phyloP scores from a whole-genome alignment of 1,140 invertebrate genomes.

The Akabosia matsudoensis region DNA sequence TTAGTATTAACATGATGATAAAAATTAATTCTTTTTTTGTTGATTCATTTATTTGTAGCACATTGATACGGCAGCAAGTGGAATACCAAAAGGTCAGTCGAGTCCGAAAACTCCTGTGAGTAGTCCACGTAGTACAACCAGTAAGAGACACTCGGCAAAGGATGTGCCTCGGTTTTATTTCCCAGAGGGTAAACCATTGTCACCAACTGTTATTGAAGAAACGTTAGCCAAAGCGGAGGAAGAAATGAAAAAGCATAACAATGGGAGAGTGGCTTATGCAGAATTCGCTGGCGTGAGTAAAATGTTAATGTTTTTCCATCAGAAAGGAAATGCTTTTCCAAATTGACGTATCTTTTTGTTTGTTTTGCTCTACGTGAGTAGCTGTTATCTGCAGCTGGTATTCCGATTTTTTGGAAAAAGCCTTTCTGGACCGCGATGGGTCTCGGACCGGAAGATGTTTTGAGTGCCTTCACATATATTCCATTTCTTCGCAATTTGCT shows the following conservation, averaged over 20 bases:
- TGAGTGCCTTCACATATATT: conserved; percentile 31
- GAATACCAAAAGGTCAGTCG: conserved; percentile 11
- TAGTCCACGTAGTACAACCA: not conserved
- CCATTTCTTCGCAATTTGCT: conserved; percentile 39
- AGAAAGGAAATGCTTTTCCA: conserved; percentile 14
- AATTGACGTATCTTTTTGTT: conserved; percentile 14
- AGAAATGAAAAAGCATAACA: conserved; percentile 23
- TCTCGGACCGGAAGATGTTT: conserved; percentile 54
- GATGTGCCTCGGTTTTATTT: conserved; percentile 43
- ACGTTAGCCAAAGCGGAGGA: conserved; percentile 33
- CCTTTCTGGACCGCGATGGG: conserved; percentile 83
- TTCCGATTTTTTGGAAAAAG: conserved; percentile 91
- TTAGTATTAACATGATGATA: too few species aligned
- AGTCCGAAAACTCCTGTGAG: conserved; percentile 7
- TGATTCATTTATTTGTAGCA: not conserved
- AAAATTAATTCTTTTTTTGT: not conserved
- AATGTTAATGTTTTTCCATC: not conserved
- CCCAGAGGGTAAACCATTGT: conserved; percentile 38
- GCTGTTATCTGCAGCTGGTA: conserved; percentile 50
- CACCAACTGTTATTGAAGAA: conserved; percentile 26
- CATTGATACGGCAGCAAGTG: not conserved
- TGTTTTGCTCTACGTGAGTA: conserved; percentile 34
- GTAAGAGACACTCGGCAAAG: not conserved
- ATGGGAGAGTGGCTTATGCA: conserved; percentile 25
- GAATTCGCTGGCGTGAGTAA: conserved; percentile 37